Base-by-base conservation (phyloP, 2,113 vertebrate species). In the Megaleporinus macrocephalus region DNA sequence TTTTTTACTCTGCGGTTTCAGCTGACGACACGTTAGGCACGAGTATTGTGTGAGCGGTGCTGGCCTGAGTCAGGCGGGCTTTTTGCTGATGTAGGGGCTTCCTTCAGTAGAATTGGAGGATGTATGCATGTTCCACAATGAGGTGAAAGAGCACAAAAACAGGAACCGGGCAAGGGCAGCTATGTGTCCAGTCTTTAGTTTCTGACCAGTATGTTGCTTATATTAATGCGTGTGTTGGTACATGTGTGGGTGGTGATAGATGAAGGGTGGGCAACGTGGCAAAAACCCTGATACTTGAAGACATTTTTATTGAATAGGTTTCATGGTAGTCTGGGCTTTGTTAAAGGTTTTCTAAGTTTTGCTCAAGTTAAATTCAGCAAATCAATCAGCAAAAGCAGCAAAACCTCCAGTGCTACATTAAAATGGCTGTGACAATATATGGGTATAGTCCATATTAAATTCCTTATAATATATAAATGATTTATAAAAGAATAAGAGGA, bases 31-130 rank as follows among this genome's bases (percentile, higher is more conserved):
- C 47, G 51, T 22, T 18, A 62, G 78, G 12, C 24, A 47, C n/a
- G 74, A 76, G 74, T 44, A 44, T 30, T 82, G 63, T 70, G 26
- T 49, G 63, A 82, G 62, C 47, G 63, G 63, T 75, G 29, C 74
- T 30, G 30, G 62, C 33, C 73, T 76, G 51, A 49, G 51, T 18
- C 72, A 41, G 71, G 44, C 47, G 14, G n/a, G 72, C 30, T 66
- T 75, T 73, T 59, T 70, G 90, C 87, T 87, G 86, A 89, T 81
- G 87, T 84, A 87, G 33, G 66, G 73, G 83, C 77, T 93, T 93
- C 90, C 91, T 91, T 88, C 76, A 88, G 86, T 76, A 93, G 92
- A 95, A 94, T 93, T 79, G 88, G 90, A 93, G 93, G 93, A 94
- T 94, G 91, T 93, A 88, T 36, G 87, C 84, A 76, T 90, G 85